Evolutionary conservation across 2,113 vertebrate genomes (phyloP).

Genomic region (Cichladusa arquata): DNA sequence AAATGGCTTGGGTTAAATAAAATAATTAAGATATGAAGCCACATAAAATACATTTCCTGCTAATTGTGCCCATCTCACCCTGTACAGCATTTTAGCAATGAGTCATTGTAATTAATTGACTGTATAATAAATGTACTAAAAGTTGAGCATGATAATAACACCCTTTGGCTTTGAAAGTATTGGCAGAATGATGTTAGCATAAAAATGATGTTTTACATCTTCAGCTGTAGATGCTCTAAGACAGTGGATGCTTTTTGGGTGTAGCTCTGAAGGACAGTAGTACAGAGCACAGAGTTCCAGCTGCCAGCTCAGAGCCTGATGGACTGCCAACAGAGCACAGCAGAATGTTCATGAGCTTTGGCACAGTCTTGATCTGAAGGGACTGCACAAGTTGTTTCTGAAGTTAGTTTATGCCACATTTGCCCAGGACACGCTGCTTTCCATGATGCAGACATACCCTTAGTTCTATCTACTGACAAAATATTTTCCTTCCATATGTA

Average conservation of each 20-base stretch:
- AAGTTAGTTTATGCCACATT: not conserved
- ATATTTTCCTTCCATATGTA: not conserved
- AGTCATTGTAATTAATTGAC: constrained; percentile 36
- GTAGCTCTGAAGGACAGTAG: not conserved
- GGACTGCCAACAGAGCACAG: not conserved
- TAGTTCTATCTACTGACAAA: not conserved
- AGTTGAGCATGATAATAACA: constrained; percentile 13
- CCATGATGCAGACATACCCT: not conserved
- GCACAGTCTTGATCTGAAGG: not conserved
- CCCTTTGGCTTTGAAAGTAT: constrained; percentile 9
- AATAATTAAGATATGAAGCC: constrained; percentile 1
- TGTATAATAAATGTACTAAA: constrained; percentile 35
- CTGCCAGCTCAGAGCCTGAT: not conserved
- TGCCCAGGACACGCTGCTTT: not conserved
- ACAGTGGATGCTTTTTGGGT: not conserved
- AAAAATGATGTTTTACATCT: not conserved
- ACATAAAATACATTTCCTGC: not conserved
- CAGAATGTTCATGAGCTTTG: not conserved
- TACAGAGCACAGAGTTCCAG: not conserved
- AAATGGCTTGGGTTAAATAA: constrained; percentile 23
- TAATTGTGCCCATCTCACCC: constrained; percentile 31
- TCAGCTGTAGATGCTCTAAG: not conserved
- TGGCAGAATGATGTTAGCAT: not conserved
- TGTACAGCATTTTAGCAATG: not conserved
- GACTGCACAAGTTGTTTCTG: not conserved